phyloP scores from a whole-genome alignment of 2,113 vertebrate genomes.

The Anoura caudifer region DNA sequence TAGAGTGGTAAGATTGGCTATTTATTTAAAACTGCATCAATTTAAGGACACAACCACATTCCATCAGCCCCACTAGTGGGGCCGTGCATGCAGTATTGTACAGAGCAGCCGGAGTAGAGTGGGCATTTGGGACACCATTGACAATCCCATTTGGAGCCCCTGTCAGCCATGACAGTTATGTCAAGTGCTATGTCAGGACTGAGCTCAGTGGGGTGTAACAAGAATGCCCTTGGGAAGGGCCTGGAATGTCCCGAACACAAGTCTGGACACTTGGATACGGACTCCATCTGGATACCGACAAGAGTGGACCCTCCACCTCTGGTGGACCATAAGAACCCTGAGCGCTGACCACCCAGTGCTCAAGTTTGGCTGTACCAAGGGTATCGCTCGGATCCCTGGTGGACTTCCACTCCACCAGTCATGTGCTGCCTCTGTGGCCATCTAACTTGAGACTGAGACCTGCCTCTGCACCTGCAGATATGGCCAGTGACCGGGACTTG shows the following conservation, averaged over 20 bases:
- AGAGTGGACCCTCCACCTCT: not conserved
- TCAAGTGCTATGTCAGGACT: not conserved
- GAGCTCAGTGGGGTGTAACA: not conserved
- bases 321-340: not conserved
- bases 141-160: not conserved
- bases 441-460: not conserved
- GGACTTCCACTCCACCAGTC: not conserved
- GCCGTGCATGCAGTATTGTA: not conserved
- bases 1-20: not conserved
- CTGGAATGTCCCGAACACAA: not conserved
- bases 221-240: not conserved
- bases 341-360: not conserved
- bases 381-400: fast-evolving
- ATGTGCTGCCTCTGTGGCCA: not conserved
- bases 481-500: not conserved
- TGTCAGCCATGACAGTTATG: not conserved
- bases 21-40: not conserved
- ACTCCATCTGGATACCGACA: not conserved
- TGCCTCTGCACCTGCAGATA: not conserved
- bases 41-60: not conserved
- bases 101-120: not conserved
- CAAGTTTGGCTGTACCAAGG: not conserved
- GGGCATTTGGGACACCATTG: not conserved
- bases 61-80: not conserved
- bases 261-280: not conserved